Base-by-base conservation (phyloP, 2,113 vertebrate species). In the Cisticola juncidis region DNA sequence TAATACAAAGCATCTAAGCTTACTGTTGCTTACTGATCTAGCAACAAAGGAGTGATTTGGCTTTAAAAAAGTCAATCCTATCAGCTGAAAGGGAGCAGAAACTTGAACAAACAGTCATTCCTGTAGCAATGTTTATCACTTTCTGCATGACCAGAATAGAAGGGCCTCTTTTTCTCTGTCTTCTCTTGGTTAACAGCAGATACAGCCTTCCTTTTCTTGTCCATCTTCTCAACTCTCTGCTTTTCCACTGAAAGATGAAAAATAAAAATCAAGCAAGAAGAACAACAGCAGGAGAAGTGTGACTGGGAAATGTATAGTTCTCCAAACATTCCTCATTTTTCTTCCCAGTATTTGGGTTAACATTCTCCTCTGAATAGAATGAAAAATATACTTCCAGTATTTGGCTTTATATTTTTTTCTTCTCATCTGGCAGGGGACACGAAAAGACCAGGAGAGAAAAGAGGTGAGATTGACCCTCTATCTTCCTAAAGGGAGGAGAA, bases 401-500 rank as follows among this genome's bases (percentile, higher is more conserved):
- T 45, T 60, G 14, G 1, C 2, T 25, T 9, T 11, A 2, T 11
- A 2, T 7, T 38, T 33, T 17, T 29, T 5, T 8, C 2, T 28
- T 40, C 3, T 50, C 5, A 26, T 76, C 14, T 78, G 6, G 1
- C 3, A 7, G 4, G 12, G 5, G 2, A 50, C 28, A 83, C 4
- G 3, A 50, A 42, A 88, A 79, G 45, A 3, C 1, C 8, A 91
- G 33, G 23, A 60, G 5, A 80, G 14, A 82, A 60, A 81, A 58
- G 24, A 54, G 29, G 7, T 18, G 53, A 81, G 6, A 60, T 11
- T 2, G 1, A 3, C 12, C 6, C 6, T 64, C 10, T n/a, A 9
- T 5, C 2, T 18, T 22, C 22, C 73, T n/a, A 60, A 21, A 65
- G 3, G 33, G 9, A 65, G 44, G 4, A 69, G 11, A 65, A 78